A percentile compares a stretch with the other conserved stretches of the same genome.
Evolutionary conservation across 2,797 vertebrate species (phyloP).

Genomic region (Melanogrammus aeglefinus): DNA sequence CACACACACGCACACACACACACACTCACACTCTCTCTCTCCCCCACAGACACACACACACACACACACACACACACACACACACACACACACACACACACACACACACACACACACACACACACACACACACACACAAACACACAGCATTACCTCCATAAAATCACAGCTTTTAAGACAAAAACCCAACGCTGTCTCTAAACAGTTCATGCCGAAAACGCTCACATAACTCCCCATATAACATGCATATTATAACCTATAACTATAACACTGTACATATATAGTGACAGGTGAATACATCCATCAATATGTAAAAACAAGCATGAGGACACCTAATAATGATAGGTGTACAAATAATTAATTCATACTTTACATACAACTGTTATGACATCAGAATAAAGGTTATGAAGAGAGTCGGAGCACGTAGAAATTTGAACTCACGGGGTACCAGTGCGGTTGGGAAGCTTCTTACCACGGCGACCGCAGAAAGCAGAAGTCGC

Average conservation of each 20-base stretch:
- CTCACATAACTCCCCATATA: no score
- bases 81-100: constrained; percentile 4
- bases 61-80: constrained; percentile 1
- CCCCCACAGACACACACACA: neutral
- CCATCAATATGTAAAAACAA: no score
- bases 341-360: no score
- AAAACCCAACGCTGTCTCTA: constrained; percentile 47
- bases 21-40: neutral
- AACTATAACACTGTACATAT: no score
- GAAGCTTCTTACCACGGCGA: constrained; percentile 18
- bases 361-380: no score
- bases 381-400: no score
- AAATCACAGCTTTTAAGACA: constrained; percentile 73
- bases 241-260: no score
- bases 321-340: no score
- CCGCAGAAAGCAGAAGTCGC: constrained; percentile 64
- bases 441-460: neutral
- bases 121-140: constrained; percentile 40
- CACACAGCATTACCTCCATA: constrained; percentile 76
- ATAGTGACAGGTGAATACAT: no score
- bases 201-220: no score
- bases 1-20: constrained; percentile 5
- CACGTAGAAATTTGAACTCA: no score
- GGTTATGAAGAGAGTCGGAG: no score
- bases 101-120: constrained; percentile 33